Base-by-base conservation (phyloP, 2,888 invertebrate species). In the Syrista parreyssii region DNA sequence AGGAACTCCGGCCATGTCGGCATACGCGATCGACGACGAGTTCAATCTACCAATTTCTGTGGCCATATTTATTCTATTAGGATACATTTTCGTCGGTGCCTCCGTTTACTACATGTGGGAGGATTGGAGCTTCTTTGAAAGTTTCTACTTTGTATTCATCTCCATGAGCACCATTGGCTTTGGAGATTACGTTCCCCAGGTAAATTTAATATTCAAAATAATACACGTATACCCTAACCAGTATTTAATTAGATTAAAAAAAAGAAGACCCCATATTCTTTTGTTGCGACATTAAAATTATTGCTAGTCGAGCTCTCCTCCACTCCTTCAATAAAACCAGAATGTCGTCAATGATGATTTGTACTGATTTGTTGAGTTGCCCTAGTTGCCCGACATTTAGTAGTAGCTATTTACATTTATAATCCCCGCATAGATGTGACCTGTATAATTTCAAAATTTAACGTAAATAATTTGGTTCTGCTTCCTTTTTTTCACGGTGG, bases 91-190 rank as follows among this genome's bases (percentile, higher is more conserved):
- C 79, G 91, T 96, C 30, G 99, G 99, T 0, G 97, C 97, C 0
- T 93, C 95, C 1, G 94, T 96, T 1, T 98, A 96, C 87, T 94
- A 94, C 68, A 89, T 94, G 30, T 95, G 95, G 94, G 97, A 97
- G 91, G 92, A 93, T 0, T 99, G 99, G 99, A 93, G 94, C n/a
- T 97, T 97, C 91, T 96, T 98, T 87, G 97, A 97, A 79, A 95
- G 98, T 0, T 98, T 99, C 90, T 99, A 99, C 91, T 99, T 99
- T 90, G 97, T 99, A 6, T 99, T 99, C 90, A 97, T 99, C 85
- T 98, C 98, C 0, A 97, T 98, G 95, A 97, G 98, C 1, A 99
- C 99, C 0, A 98, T 99, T 79, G 99, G 99, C n/a, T 97, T 98
- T 85, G 98, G 98, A 3, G 98, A 98, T 92, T 94, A 96, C 81